A percentile compares a stretch with the other conserved stretches of the same genome.
These are phyloP conservation scores for Pseudachorutes palmiensis DNA, from an alignment of 1,140 invertebrate genomes.

Conservation along the genomic window DNA sequence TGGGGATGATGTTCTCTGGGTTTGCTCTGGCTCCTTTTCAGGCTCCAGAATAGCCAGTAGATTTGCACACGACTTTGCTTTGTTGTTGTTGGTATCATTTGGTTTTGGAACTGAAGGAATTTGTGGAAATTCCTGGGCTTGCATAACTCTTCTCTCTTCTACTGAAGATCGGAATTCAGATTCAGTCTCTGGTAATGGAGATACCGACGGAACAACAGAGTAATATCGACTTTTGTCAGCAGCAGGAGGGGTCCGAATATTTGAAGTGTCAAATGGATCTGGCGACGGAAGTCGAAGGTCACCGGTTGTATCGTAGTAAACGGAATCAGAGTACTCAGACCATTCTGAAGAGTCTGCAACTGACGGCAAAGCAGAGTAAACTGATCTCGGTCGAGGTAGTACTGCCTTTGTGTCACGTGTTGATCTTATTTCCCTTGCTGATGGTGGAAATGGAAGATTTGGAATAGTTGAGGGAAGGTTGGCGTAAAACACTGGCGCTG, in stretches of 20 bases:
- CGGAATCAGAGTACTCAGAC: slow-evolving; percentile 22
- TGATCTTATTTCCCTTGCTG: background rate
- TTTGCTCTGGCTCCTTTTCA: background rate
- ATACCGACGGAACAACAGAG: slow-evolving; percentile 21
- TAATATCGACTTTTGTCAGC: slow-evolving; percentile 25
- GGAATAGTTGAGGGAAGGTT: slow-evolving; percentile 12
- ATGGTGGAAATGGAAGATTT: slow-evolving; percentile 5
- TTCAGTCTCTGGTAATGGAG: slow-evolving; percentile 13
- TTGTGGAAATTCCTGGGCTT: background rate
- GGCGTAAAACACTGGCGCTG: slow-evolving; percentile 13
- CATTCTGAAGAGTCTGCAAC: slow-evolving; percentile 31
- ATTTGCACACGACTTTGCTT: slow-evolving; percentile 7
- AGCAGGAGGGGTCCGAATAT: slow-evolving; percentile 1
- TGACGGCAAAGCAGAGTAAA: slow-evolving; percentile 15
- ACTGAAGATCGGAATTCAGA: too few species aligned
- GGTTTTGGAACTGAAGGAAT: slow-evolving; percentile 5
- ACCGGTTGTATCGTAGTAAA: background rate
- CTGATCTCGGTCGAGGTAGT: background rate
- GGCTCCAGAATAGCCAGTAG: background rate
- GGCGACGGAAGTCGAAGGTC: slow-evolving; percentile 14
- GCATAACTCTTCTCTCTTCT: background rate
- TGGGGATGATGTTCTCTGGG: slow-evolving; percentile 8
- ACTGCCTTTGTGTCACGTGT: background rate
- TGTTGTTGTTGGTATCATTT: slow-evolving; percentile 23
- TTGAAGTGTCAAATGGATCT: slow-evolving; percentile 38